Evolutionary conservation across 1,140 invertebrate species (phyloP), one percentile per base, ranked within the genome.

Genomic region (Trachymyrmex septentrionalis): DNA sequence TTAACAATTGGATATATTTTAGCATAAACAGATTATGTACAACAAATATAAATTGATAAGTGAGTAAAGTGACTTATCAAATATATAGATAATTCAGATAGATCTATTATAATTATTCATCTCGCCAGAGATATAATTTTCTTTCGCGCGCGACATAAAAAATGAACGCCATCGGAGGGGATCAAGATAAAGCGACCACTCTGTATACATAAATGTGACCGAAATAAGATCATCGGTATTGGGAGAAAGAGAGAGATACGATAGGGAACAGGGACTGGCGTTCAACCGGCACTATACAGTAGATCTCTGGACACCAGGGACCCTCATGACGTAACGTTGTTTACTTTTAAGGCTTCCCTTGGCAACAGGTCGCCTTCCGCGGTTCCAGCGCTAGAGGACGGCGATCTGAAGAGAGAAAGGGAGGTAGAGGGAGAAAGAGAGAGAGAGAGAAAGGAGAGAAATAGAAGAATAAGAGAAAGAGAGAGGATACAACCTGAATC

Each of bases 331-430:
- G 92, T 89, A 93, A 93, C 85, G 85, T 92, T 93, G 92, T 93
- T 93, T 93, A 93, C 92, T 92, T 92, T 93, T 72, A 88, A 92
- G 66, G 27, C 89, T 92, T 92, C 91, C 92, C 91, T 92, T 93
- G 86, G 92, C 92, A 93, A 93, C 92, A 92, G 92, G 92, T 93
- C 91, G 88, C 71, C 86, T 91, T 88, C 81, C 91, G 73, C 78
- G 59, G 86, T 85, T 77, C 71, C 72, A 75, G 57, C 64, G 72
- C 73, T 57, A 44, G 87, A 86, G 66, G 53, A 71, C 57, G 27
- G 61, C 85, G 85, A 71, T 73, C 53, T 67, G 53, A 27, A 57
- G 19, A 24, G n/a, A 44, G 77, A 77, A 77, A 34, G 64, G 72
- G 77, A 81, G 30, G 21, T 19, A 21, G 48, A 44, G 38, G 34